phyloP scores from a whole-genome alignment of 1,140 invertebrate genomes.

The Saccostrea cuccullata region DNA sequence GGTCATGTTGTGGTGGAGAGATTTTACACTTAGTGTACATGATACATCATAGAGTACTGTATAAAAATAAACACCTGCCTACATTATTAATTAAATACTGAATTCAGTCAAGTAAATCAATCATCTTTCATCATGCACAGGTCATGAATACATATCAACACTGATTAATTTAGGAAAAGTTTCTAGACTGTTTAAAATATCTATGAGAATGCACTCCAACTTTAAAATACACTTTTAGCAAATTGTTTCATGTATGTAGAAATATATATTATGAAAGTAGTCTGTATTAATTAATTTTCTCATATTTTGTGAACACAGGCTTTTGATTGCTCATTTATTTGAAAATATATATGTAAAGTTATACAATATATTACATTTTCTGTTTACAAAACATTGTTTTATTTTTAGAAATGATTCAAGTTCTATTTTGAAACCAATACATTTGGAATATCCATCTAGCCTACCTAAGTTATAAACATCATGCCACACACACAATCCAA shows the following conservation, averaged over 20 bases:
- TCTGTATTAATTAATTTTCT: too few species aligned
- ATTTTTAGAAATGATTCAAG: constrained; percentile 20
- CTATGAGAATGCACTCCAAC: too few species aligned
- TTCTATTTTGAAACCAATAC: neutral
- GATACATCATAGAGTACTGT: neutral
- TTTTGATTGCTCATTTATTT: too few species aligned
- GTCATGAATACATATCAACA: neutral
- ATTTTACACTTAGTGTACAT: neutral
- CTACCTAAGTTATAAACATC: neutral
- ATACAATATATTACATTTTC: too few species aligned
- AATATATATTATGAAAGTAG: too few species aligned
- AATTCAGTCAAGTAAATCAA: neutral
- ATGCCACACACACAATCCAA: neutral
- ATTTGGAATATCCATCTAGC: neutral
- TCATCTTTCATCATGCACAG: neutral
- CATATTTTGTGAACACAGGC: too few species aligned
- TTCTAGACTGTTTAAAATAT: too few species aligned
- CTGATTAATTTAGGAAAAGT: too few species aligned
- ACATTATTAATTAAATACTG: neutral
- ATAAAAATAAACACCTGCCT: neutral
- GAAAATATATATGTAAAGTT: too few species aligned
- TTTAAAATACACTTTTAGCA: too few species aligned
- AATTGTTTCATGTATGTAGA: too few species aligned
- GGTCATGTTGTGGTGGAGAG: neutral
- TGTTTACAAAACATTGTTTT: neutral